These are phyloP conservation scores for Mizuhopecten yessoensis DNA, from an alignment of 1,140 invertebrate species.

Conservation along the genomic window DNA sequence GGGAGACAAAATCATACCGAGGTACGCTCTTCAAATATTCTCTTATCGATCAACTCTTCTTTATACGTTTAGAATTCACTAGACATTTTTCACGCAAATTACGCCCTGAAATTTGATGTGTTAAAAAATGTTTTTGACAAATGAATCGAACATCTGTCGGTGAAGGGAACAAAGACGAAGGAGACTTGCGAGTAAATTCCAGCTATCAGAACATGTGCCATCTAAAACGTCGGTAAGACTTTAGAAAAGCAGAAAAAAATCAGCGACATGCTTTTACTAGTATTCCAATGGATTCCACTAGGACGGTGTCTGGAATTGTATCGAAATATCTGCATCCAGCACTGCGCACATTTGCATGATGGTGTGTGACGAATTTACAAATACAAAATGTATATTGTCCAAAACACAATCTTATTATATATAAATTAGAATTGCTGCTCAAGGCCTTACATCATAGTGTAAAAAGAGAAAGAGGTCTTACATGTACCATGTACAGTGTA, in stretches of 20 bases:
- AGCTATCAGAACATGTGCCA: not conserved
- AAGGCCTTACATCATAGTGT: too few relatives aligned
- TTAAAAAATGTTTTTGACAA: constrained; percentile 40
- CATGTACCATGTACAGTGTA: too few relatives aligned
- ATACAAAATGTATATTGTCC: too few relatives aligned
- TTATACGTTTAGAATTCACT: constrained; percentile 25
- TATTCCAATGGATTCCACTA: not conserved
- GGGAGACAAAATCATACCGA: too few relatives aligned
- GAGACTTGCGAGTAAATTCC: not conserved
- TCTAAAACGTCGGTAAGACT: not conserved
- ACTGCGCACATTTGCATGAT: not conserved
- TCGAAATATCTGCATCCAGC: not conserved
- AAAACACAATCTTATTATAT: too few relatives aligned
- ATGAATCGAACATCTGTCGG: constrained; percentile 31
- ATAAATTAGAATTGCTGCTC: too few relatives aligned
- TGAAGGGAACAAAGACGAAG: not conserved
- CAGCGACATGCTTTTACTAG: not conserved
- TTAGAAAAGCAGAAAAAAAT: not conserved
- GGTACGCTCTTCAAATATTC: constrained; percentile 8
- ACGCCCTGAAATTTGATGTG: constrained; percentile 30
- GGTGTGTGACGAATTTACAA: not conserved
- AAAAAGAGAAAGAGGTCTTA: too few relatives aligned
- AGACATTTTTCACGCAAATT: constrained; percentile 38
- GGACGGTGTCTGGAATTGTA: not conserved
- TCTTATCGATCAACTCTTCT: constrained; percentile 1